These are phyloP conservation scores for Meghimatium bilineatum DNA, from an alignment of 2,888 invertebrate species.

Conservation along the genomic window DNA sequence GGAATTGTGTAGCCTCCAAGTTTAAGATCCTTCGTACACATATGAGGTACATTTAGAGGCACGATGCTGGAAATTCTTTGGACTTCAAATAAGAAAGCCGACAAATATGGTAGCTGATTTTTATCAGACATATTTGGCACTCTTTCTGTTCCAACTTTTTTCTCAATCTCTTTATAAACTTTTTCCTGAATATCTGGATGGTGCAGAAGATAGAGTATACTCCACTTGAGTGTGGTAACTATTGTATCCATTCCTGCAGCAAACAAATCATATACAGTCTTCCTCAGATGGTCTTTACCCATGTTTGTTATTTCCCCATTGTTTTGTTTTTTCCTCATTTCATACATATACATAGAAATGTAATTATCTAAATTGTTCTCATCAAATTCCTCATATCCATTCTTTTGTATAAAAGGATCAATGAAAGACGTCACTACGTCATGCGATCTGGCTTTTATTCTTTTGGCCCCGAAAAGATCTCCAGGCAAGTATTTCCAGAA, in stretches of 20 bases:
- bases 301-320: not conserved
- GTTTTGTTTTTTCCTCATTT: not conserved
- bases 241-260: constrained; percentile 5
- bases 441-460: not conserved
- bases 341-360: not conserved
- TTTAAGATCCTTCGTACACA: not conserved
- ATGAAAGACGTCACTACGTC: not conserved
- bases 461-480: constrained; percentile 23
- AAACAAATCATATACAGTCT: not conserved
- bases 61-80: constrained; percentile 39
- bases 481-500: constrained; percentile 10
- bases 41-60: constrained; percentile 10
- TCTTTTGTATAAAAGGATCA: not conserved
- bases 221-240: constrained; percentile 10
- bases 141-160: constrained; percentile 37
- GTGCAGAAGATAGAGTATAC: constrained; percentile 10
- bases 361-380: constrained; percentile 6
- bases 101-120: constrained; percentile 28
- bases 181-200: constrained; percentile 24
- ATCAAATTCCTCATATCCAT: not conserved
- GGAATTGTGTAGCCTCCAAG: constrained; percentile 18
- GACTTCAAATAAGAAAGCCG: constrained; percentile 40
- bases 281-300: not conserved
- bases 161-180: constrained; percentile 30
- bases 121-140: constrained; percentile 29